Conservation (phyloP, 2,888 invertebrate species). For the Noctua pronuba region DNA sequence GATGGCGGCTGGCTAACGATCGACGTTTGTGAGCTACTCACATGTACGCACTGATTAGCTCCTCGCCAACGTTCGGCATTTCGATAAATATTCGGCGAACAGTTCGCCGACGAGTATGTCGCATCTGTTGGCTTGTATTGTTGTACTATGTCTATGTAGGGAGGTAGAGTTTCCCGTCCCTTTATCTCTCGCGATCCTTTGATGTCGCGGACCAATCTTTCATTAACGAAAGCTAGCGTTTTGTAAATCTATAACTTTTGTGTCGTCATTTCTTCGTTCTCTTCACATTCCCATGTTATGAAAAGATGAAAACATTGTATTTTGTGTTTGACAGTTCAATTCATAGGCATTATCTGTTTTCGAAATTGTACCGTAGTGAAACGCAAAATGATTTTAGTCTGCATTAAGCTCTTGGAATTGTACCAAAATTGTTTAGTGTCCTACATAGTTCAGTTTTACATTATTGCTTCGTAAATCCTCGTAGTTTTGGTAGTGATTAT, state of each 20-base stretch:
- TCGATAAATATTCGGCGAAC: slow-evolving; percentile 35
- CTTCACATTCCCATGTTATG: slow-evolving; percentile 14
- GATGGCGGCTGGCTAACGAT: slow-evolving; percentile 83
- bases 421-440: slow-evolving; percentile 72
- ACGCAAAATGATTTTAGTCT: slow-evolving; percentile 62
- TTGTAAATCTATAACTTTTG: slow-evolving; percentile 9
- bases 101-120: slow-evolving; percentile 17
- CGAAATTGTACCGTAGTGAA: slow-evolving; percentile 56
- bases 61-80: slow-evolving; percentile 50
- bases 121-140: slow-evolving; percentile 31
- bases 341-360: slow-evolving; percentile 22
- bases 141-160: slow-evolving; percentile 3
- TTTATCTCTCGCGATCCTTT: slow-evolving; percentile 37
- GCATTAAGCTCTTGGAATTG: slow-evolving; percentile 69
- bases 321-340: slow-evolving; percentile 22
- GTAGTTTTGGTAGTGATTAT: slow-evolving; percentile 51
- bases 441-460: slow-evolving; percentile 69
- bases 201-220: slow-evolving; percentile 43
- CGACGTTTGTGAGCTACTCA: slow-evolving; percentile 64
- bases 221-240: slow-evolving; percentile 21
- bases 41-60: slow-evolving; percentile 62
- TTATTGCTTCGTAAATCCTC: slow-evolving; percentile 69
- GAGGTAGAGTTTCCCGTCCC: slow-evolving; percentile 23
- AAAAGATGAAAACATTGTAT: slow-evolving; percentile 14
- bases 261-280: slow-evolving; percentile 32